Percentiles rank a stretch among this genome's conserved stretches.
These are phyloP conservation scores for Leucophora obtusa DNA, from an alignment of 2,888 invertebrate genomes.

Conservation along the genomic window DNA sequence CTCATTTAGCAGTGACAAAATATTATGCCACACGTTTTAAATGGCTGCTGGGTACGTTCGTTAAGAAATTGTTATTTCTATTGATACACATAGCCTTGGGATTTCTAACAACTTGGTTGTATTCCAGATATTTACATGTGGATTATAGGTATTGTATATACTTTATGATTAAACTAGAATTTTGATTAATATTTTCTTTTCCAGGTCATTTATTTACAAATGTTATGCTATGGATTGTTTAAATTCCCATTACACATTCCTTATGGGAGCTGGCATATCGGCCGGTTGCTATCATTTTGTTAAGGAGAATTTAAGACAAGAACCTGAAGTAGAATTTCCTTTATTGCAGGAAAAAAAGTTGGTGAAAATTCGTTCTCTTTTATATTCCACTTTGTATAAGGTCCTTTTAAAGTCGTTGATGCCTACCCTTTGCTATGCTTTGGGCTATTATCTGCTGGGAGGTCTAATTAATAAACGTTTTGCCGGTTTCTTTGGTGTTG, in stretches of 20 bases:
- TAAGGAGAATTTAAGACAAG: slow-evolving; percentile 68
- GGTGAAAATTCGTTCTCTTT: slow-evolving; percentile 82
- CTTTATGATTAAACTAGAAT: slow-evolving; percentile 69
- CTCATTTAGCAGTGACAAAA: slow-evolving; percentile 82
- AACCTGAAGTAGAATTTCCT: slow-evolving; percentile 82
- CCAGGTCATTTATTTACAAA: slow-evolving; percentile 67
- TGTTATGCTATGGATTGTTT: slow-evolving; percentile 80
- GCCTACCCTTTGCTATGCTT: slow-evolving; percentile 82
- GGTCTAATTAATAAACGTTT: slow-evolving; percentile 80
- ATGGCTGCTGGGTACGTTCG: slow-evolving; percentile 82
- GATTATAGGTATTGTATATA: slow-evolving; percentile 80
- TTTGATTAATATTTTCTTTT: background rate
- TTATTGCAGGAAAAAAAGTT: slow-evolving; percentile 86
- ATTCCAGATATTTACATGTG: slow-evolving; percentile 83
- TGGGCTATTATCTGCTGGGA: slow-evolving; percentile 83
- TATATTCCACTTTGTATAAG: slow-evolving; percentile 81
- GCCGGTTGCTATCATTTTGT: slow-evolving; percentile 81
- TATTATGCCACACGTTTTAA: slow-evolving; percentile 84
- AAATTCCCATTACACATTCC: slow-evolving; percentile 84
- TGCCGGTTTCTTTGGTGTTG: slow-evolving; percentile 80
- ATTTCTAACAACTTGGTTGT: slow-evolving; percentile 84
- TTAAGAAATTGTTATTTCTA: slow-evolving; percentile 80
- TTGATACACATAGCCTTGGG: slow-evolving; percentile 83
- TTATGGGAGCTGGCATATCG: slow-evolving; percentile 85
- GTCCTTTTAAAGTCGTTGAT: slow-evolving; percentile 82